Evolutionary conservation across 2,888 invertebrate genomes (phyloP).

Genomic region (Glaucopsyche alexis): DNA sequence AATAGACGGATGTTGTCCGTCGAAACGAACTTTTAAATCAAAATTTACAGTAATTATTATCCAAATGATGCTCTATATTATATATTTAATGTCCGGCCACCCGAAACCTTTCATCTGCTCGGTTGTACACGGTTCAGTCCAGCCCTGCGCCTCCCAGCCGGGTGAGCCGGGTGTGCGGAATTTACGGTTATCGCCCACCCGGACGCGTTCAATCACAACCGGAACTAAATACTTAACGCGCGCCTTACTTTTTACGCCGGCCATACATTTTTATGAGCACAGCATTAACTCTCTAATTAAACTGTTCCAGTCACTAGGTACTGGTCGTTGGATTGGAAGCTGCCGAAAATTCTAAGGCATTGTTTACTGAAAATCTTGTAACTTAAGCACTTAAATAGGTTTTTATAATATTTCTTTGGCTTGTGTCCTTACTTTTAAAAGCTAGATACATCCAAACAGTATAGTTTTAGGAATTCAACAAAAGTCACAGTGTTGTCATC

Average conservation of each 20-base stretch:
- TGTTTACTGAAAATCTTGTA: no score
- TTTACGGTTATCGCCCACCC: slow-evolving; percentile 78
- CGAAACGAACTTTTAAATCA: no score
- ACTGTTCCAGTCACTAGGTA: slow-evolving; percentile 1
- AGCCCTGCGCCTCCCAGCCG: slow-evolving; percentile 48
- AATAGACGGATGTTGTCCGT: no score
- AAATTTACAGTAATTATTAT: no score
- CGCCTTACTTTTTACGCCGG: slow-evolving; percentile 32
- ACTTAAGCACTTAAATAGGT: no score
- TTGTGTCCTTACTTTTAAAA: no score
- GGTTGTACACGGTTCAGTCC: slow-evolving; percentile 33
- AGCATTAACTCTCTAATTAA: slow-evolving; percentile 15
- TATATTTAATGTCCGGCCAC: background rate
- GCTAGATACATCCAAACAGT: no score
- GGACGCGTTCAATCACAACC: slow-evolving; percentile 77
- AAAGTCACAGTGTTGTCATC: no score
- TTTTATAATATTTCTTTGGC: no score
- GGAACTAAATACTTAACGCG: slow-evolving; percentile 67
- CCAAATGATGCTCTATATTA: no score
- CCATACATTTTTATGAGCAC: slow-evolving; percentile 20
- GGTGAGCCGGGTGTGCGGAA: slow-evolving; percentile 54
- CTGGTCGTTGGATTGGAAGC: background rate
- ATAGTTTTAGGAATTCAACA: no score
- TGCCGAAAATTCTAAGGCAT: no score
- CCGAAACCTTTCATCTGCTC: background rate